phyloP scores from a whole-genome alignment of 2,797 vertebrate species.

The Furcifer pardalis region DNA sequence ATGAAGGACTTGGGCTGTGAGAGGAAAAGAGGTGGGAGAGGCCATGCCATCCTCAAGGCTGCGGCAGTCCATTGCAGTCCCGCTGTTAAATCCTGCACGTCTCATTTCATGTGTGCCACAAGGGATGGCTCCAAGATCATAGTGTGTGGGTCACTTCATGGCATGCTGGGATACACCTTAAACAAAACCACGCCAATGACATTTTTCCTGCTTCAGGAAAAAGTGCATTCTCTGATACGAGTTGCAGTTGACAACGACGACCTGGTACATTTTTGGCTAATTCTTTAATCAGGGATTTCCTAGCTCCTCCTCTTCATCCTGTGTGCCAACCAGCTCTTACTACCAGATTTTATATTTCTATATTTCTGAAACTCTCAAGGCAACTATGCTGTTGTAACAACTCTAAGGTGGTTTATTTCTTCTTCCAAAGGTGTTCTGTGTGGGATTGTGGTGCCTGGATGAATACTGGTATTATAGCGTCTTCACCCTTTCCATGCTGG shows the following conservation, averaged over 20 bases:
- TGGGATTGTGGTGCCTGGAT: conserved; percentile 95
- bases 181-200: too few relatives aligned
- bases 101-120: too few relatives aligned
- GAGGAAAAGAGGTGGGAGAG: neutral
- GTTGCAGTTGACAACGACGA: too few relatives aligned
- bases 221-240: too few relatives aligned
- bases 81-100: too few relatives aligned
- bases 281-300: neutral
- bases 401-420: rapidly evolving
- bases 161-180: too few relatives aligned
- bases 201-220: too few relatives aligned
- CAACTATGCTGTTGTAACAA: neutral
- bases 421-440: conserved; percentile 89
- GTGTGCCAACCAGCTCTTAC: neutral
- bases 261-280: neutral
- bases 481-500: conserved; percentile 97
- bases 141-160: too few relatives aligned
- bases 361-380: neutral
- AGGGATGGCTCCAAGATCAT: too few relatives aligned
- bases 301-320: neutral
- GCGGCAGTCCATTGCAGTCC: too few relatives aligned
- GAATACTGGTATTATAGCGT: conserved; percentile 99
- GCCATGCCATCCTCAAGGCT: too few relatives aligned
- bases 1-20: neutral
- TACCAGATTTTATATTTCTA: neutral